These are phyloP conservation scores for Procambarus virginalis DNA, from an alignment of 1,140 invertebrate genomes.

Conservation along the genomic window DNA sequence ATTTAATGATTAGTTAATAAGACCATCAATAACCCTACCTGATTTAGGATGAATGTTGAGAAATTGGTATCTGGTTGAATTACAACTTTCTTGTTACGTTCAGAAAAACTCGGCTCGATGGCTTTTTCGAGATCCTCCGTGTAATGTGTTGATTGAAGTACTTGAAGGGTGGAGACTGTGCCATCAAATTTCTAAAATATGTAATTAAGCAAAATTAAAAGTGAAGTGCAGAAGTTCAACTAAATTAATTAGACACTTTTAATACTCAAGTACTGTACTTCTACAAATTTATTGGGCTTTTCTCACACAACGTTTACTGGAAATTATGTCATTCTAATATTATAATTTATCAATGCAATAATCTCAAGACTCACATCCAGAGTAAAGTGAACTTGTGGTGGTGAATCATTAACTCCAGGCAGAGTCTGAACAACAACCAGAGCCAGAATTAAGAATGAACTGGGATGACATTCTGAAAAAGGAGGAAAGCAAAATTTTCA, in stretches of 20 bases:
- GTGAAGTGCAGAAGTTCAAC: not conserved
- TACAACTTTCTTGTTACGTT: not conserved
- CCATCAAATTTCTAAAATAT: constrained; percentile 60
- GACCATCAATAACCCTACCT: constrained; percentile 10
- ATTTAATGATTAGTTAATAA: too few species aligned
- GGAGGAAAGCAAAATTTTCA: constrained; percentile 11
- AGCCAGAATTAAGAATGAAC: constrained; percentile 71
- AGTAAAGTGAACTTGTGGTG: constrained; percentile 65
- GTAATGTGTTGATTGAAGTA: constrained; percentile 27
- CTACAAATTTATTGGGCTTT: too few species aligned
- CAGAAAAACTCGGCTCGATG: not conserved
- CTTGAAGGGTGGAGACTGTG: constrained; percentile 55
- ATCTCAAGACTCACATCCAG: constrained; percentile 61
- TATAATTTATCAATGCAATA: not conserved
- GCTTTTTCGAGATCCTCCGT: not conserved
- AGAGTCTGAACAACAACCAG: constrained; percentile 70
- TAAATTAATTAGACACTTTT: too few species aligned
- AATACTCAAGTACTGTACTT: too few species aligned
- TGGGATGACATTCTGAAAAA: constrained; percentile 72
- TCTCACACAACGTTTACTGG: not conserved
- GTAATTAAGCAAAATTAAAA: not conserved
- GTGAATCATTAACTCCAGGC: constrained; percentile 70
- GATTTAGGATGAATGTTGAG: constrained; percentile 32
- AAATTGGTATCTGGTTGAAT: constrained; percentile 18
- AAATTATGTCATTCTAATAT: not conserved